Evolutionary conservation across 2,113 vertebrate genomes (phyloP), one percentile per base, ranked within the genome.

Genomic region (Panurus biarmicus): DNA sequence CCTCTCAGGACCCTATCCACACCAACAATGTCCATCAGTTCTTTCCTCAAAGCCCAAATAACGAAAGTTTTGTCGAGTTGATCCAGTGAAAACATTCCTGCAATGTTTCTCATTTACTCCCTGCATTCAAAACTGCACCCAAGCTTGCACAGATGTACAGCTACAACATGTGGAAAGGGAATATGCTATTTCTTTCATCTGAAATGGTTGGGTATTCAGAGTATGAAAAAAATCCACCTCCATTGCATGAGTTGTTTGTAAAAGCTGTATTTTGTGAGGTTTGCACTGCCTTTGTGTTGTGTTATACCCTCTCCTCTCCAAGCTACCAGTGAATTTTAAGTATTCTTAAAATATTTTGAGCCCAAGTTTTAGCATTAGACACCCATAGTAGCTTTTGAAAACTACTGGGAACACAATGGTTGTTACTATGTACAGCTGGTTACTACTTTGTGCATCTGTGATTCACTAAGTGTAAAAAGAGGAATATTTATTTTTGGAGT

Each of bases 101-200:
- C 9, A 17, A 17, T 9, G 31, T 17, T 65, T 60, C 44, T 47
- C 47, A 60, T 72, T 75, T 51, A 33, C 20, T 75, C 14, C 53
- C 50, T 4, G 9, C n/a, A 48, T 6, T 67, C 60, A 47, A 8
- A 70, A 47, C 50, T 11, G 21, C 31, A 54, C 28, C 4, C 4
- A 40, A 42, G 26, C 54, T n/a, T 11, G 40, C 65, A 58, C 1
- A 58, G 51, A 11, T 2, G 0, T 5, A 45, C 2, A 85, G 44
- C 9, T 8, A 28, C 0, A 0, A 16, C 33, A 31, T 0, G n/a
- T 35, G 40, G 36, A 67, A 89, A 69, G 2, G 24, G 21, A 81
- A 79, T 36, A 15, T 12, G 25, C 20, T 38, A 4, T 25, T 85
- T 54, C 53, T 47, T 62, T 40, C 26, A 42, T 28, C 66, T 69